Base-by-base conservation (phyloP, 2,888 invertebrate genomes). In the Craniophora ligustri region DNA sequence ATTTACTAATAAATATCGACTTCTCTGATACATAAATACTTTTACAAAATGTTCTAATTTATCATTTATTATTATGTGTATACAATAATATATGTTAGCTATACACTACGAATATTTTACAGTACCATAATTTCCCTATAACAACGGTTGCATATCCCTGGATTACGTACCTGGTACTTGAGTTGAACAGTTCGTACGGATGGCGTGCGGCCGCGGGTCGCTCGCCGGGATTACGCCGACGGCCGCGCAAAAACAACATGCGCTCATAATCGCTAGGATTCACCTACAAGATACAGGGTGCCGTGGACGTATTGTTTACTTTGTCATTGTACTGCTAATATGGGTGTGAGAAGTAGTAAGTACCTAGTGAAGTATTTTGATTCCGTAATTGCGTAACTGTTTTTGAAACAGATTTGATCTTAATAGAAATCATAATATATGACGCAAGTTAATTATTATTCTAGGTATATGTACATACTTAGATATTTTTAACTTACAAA, bases 161-260 rank as follows among this genome's bases (percentile, higher is more conserved):
- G 59, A 72, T 63, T 68, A 65, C 40, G 31, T n/a, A n/a, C n/a
- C n/a, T n/a, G 30, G 40, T 23, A 60, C 54, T 58, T 42, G 48
- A 54, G 50, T 39, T 31, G 65, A 55, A 35, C 46, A 21, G 50
- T 36, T 47, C 40, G 42, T 50, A 40, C 26, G 31, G 56, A 35
- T 57, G 74, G 63, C 73, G 70, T 69, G 72, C 39, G 39, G 32
- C 38, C 31, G 40, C 41, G 54, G 53, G 45, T 50, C 56, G 63
- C 47, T 13, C 50, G 39, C 32, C 48, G 53, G 75, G 79, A 76
- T 78, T 73, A 69, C 60, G 62, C 68, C 72, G 65, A 72, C 67
- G 69, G 65, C 66, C 74, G 58, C 72, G 68, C 64, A 70, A 74
- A 79, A 82, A 82, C 79, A 81, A 83, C 81, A 83, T 62, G 72